Percentiles rank a stretch among this genome's conserved stretches.
Evolutionary conservation across 2,888 invertebrate genomes (phyloP).

Genomic region (Sinohyriopsis cumingii): DNA sequence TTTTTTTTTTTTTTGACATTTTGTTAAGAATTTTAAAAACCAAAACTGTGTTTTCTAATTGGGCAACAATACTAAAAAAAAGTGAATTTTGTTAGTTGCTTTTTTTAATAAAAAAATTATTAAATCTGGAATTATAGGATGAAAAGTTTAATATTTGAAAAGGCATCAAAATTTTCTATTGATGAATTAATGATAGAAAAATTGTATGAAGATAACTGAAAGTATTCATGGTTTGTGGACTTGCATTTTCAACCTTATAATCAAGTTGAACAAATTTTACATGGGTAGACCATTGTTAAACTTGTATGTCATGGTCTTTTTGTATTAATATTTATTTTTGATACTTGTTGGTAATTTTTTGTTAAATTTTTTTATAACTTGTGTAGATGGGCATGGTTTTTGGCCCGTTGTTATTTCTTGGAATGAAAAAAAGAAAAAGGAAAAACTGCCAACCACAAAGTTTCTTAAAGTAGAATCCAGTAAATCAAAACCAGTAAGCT

Average conservation of each 20-base stretch:
- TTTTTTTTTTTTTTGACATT: neutral
- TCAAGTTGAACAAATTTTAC: constrained; percentile 7
- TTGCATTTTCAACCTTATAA: neutral
- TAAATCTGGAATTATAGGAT: no score
- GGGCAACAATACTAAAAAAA: no score
- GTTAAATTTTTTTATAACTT: constrained; percentile 21
- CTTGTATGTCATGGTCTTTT: constrained; percentile 68
- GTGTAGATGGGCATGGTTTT: no score
- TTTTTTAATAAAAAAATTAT: no score
- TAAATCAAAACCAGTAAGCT: no score
- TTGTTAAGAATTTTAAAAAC: neutral
- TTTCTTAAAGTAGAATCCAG: no score
- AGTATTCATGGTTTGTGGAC: constrained; percentile 1
- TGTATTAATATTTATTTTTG: constrained; percentile 78
- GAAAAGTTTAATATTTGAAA: constrained; percentile 8
- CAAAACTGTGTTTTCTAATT: no score
- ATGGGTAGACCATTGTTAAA: constrained; percentile 57
- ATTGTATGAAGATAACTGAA: neutral
- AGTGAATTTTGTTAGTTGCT: neutral
- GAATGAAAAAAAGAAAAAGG: no score
- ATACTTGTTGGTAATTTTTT: constrained; percentile 77
- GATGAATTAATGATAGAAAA: constrained; percentile 4
- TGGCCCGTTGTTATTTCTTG: no score
- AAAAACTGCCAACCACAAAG: no score
- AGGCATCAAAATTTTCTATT: constrained; percentile 30